phyloP scores from a whole-genome alignment of 2,888 invertebrate genomes.

The Anthophora plumipes region DNA sequence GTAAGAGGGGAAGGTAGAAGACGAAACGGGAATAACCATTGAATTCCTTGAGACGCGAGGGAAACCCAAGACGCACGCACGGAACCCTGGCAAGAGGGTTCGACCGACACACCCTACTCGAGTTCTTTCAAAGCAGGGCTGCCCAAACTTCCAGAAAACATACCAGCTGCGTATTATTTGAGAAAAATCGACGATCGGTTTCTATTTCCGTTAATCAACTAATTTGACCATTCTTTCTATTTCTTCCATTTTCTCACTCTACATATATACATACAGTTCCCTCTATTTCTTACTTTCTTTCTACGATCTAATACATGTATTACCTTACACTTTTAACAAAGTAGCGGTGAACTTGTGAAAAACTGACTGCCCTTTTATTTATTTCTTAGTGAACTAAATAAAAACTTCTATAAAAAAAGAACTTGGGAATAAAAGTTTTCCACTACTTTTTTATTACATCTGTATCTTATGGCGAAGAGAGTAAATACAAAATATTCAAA shows the following conservation, averaged over 20 bases:
- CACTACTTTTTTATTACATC: no score
- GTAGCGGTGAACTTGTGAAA: no score
- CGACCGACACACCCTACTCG: slow-evolving; percentile 61
- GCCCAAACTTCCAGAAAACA: slow-evolving; percentile 55
- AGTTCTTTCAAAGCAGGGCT: slow-evolving; percentile 33
- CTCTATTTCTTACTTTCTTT: neutral
- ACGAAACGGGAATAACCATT: slow-evolving; percentile 57
- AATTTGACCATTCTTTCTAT: no score
- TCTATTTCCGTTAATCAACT: neutral
- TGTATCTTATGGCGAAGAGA: no score
- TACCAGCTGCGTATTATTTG: slow-evolving; percentile 21
- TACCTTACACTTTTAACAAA: no score
- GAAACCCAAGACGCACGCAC: slow-evolving; percentile 52
- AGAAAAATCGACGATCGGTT: slow-evolving; percentile 14
- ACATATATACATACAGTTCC: neutral
- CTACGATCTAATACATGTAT: neutral
- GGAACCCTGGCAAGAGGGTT: slow-evolving; percentile 58
- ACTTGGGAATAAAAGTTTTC: no score
- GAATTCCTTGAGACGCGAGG: slow-evolving; percentile 62
- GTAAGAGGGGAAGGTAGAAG: slow-evolving; percentile 49
- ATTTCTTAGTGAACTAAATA: no score
- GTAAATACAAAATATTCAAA: no score
- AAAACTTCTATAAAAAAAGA: no score
- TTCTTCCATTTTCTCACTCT: slow-evolving; percentile 12
- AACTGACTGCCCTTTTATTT: no score